These are phyloP conservation scores for Hirtodrosophila trivittata DNA, from an alignment of 2,888 invertebrate species.

Conservation along the genomic window DNA sequence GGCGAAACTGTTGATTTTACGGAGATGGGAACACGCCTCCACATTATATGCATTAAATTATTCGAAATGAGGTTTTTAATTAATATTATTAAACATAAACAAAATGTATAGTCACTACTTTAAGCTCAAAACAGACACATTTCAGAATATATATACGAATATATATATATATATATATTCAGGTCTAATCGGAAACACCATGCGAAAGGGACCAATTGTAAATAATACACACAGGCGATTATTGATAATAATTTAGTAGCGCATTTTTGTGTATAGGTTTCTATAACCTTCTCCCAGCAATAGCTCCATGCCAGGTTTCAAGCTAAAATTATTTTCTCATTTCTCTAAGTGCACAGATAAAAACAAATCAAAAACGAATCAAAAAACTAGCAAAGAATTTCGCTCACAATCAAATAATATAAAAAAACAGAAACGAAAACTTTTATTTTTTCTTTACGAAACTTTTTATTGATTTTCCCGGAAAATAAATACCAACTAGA, in stretches of 20 bases:
- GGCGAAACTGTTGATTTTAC: conserved; percentile 20
- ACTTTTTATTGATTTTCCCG: conserved; percentile 21
- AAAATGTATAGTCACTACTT: conserved; percentile 84
- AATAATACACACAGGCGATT: conserved; percentile 58
- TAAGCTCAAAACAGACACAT: conserved; percentile 77
- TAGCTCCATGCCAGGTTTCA: conserved; percentile 64
- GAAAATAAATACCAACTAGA: conserved; percentile 34
- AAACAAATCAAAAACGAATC: conserved; percentile 12
- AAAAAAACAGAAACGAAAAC: conserved; percentile 27
- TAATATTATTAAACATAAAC: conserved; percentile 79
- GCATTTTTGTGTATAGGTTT: conserved; percentile 69
- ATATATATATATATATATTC: conserved; percentile 4
- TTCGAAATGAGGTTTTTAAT: conserved; percentile 69
- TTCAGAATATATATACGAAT: conserved; percentile 4
- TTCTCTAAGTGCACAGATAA: conserved; percentile 45
- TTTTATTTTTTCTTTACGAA: conserved; percentile 76
- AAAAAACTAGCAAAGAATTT: no score
- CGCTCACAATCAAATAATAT: conserved; percentile 54
- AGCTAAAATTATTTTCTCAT: conserved; percentile 74
- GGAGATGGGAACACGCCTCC: conserved; percentile 1
- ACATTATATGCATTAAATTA: conserved; percentile 62
- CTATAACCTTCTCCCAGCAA: conserved; percentile 29
- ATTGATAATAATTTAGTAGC: conserved; percentile 61
- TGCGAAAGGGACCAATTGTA: conserved; percentile 62
- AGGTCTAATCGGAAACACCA: conserved; percentile 38